phyloP scores from a whole-genome alignment of 2,888 invertebrate species.

The Scaptomyza tumidula region DNA sequence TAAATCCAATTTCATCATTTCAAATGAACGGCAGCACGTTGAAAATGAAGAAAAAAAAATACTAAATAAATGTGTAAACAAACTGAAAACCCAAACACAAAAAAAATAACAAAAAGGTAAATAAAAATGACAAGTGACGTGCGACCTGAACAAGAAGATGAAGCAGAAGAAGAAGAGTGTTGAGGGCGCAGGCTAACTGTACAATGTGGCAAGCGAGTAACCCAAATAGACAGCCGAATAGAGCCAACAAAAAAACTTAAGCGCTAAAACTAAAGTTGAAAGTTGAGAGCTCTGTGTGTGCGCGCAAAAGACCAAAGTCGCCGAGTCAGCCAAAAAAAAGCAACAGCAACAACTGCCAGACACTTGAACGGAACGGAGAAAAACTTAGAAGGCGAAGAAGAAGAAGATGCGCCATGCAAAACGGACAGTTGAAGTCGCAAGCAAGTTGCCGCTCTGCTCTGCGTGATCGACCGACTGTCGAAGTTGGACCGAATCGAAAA shows the following conservation, averaged over 20 bases:
- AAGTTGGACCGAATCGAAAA: conserved; percentile 40
- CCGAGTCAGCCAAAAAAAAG: conserved; percentile 53
- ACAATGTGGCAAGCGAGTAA: conserved; percentile 50
- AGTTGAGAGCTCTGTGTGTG: conserved; percentile 60
- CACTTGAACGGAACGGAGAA: conserved; percentile 39
- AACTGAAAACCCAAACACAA: conserved; percentile 18
- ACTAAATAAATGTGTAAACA: conserved; percentile 51
- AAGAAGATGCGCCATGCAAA: conserved; percentile 51
- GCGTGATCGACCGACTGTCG: conserved; percentile 79
- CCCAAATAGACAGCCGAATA: conserved; percentile 63
- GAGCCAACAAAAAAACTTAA: conserved; percentile 46
- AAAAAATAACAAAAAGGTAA: conserved; percentile 36
- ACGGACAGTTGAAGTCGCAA: conserved; percentile 6
- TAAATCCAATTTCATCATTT: conserved; percentile 64
- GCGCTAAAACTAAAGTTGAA: conserved; percentile 69
- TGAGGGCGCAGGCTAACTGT: conserved; percentile 60
- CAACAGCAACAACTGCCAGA: conserved; percentile 32
- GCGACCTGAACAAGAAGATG: conserved; percentile 42
- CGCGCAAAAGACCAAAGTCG: conserved; percentile 27
- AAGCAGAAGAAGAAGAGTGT: neutral
- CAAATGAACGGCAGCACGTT: conserved; percentile 44
- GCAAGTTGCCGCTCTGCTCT: conserved; percentile 35
- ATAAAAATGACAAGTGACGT: conserved; percentile 69
- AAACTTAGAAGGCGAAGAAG: conserved; percentile 31
- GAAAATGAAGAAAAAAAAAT: conserved; percentile 2